Base-by-base conservation (phyloP, 1,140 invertebrate species). In the Drosophila asahinai region DNA sequence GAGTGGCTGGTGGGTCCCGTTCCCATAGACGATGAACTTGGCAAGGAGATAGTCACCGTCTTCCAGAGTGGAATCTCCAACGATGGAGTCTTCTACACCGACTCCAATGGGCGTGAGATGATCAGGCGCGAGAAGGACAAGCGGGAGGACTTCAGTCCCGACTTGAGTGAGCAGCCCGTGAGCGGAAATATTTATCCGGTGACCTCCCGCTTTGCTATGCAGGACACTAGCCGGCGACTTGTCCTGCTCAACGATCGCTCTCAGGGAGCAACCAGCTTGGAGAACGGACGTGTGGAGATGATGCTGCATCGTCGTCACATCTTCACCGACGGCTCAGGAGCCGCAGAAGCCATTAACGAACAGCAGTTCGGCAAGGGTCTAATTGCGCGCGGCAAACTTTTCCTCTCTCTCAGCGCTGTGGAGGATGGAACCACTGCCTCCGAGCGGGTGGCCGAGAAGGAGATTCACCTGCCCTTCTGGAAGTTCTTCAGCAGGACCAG, bases 1-100 rank as follows among this genome's bases (percentile, higher is more conserved):
- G 96, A 99, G 83, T 99, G 98, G 97, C 93, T 98, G 1, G 94
- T 99, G 73, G 99, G 98, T 43, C 98, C 98, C 0, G 97, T 99
- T 71, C 98, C 98, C 9, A 94, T 97, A 15, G 94, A 82, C 0
- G 97, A 98, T 83, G 90, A 93, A 0, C 89, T 95, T 51, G 97
- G 97, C 1, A 98, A 97, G 92, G 98, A 99, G 93, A 94, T 98
- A 3, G 94, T 99, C 1, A 95, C 95, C 0, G 94, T 95, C 48
- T 98, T 96, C 62, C 93, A 94, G 12, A 95, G 95, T 8, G 93
- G 95, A 58, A 87, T 98, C 3, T 74, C 94, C 0, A 95, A 95
- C 0, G 93, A 95, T 3, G 94, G 94, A 0, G 93, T 94, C 3
- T 99, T 99, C 92, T 98, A 96, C 87, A 99, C 98, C 0, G 99